phyloP scores from a whole-genome alignment of 2,797 vertebrate genomes.

The Cossypha caffra region DNA sequence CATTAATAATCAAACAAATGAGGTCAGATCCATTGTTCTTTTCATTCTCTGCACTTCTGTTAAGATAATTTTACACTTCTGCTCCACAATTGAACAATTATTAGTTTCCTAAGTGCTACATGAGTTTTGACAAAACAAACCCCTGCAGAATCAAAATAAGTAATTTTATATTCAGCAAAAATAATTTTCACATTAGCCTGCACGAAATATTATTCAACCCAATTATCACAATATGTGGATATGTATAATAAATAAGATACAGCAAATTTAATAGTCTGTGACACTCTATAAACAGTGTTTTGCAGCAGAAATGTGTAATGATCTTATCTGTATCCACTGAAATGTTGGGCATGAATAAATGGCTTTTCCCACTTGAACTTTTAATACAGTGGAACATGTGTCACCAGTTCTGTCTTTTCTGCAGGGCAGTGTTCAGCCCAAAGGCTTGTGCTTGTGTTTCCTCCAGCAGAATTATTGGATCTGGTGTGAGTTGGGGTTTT shows the following conservation, averaged over 20 bases:
- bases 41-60: slow-evolving; percentile 67
- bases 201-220: slow-evolving; percentile 65
- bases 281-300: neutral
- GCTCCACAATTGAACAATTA: slow-evolving; percentile 77
- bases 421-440: accelerated
- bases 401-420: neutral
- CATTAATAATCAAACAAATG: slow-evolving; percentile 74
- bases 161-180: slow-evolving; percentile 75
- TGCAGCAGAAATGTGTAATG: neutral
- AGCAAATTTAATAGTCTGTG: neutral
- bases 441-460: neutral
- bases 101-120: slow-evolving; percentile 80
- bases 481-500: accelerated
- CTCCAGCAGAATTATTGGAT: neutral
- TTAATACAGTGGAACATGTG: accelerated
- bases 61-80: slow-evolving; percentile 75
- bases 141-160: slow-evolving; percentile 75
- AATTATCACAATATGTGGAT: slow-evolving; percentile 74
- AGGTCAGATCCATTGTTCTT: slow-evolving; percentile 63
- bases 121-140: slow-evolving; percentile 80
- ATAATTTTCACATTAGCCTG: slow-evolving; percentile 72
- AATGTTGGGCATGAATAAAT: neutral
- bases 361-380: neutral
- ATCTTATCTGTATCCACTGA: neutral
- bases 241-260: slow-evolving; percentile 72